Evolutionary conservation across 2,888 invertebrate species (phyloP).

Genomic region (Melanostoma mellinum): DNA sequence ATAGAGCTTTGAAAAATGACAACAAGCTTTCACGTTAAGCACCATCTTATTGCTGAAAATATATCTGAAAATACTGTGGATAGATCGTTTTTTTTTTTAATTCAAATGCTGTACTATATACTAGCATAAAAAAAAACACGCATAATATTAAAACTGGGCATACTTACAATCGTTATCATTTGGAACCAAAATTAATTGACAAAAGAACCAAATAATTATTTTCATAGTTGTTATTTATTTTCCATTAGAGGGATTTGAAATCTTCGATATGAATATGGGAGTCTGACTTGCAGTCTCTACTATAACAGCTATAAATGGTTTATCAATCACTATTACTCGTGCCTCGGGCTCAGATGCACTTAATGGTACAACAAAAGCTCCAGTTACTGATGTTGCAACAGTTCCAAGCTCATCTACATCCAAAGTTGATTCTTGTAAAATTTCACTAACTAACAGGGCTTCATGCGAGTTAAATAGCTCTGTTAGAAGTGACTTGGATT

Average conservation of each 20-base stretch:
- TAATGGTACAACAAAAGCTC: conserved; percentile 82
- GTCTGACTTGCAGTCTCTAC: conserved; percentile 82
- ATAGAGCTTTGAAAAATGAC: too few relatives aligned
- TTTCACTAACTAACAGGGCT: conserved; percentile 80
- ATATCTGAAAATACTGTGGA: too few relatives aligned
- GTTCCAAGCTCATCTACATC: conserved; percentile 84
- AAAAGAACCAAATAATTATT: background rate
- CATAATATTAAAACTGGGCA: too few relatives aligned
- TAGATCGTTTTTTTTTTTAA: too few relatives aligned
- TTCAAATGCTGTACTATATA: too few relatives aligned
- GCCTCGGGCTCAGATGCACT: conserved; percentile 76
- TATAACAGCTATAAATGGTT: conserved; percentile 83
- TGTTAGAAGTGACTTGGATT: conserved; percentile 80
- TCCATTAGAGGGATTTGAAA: conserved; percentile 81
- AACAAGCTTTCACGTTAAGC: too few relatives aligned
- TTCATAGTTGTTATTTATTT: background rate
- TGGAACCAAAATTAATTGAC: background rate
- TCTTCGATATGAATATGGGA: conserved; percentile 83
- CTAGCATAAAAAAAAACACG: too few relatives aligned
- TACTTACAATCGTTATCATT: background rate
- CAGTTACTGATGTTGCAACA: conserved; percentile 82
- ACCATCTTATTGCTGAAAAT: too few relatives aligned
- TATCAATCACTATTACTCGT: conserved; percentile 74
- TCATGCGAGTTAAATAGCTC: conserved; percentile 53
- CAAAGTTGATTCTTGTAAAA: conserved; percentile 83